Conservation (phyloP, 2,888 invertebrate species). For the Geophilus truncorum region DNA sequence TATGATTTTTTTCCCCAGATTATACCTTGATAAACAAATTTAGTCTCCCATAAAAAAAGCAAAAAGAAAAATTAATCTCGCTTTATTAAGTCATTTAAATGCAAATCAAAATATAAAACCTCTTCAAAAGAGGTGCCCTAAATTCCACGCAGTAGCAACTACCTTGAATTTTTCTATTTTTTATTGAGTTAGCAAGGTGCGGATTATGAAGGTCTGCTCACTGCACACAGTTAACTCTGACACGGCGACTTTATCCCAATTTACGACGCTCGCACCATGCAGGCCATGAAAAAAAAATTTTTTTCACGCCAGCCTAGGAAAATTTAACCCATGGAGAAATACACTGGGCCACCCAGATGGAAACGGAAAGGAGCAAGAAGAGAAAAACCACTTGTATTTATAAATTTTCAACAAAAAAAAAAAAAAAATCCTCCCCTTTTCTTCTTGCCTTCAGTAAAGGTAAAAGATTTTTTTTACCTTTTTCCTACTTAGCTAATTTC, state of each 20-base stretch:
- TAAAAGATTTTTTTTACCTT: background rate
- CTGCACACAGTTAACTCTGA: slow-evolving; percentile 3
- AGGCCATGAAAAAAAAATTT: slow-evolving; percentile 13
- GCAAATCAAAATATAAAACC: background rate
- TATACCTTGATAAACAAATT: too few relatives aligned
- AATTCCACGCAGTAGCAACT: background rate
- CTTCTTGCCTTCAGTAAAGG: background rate
- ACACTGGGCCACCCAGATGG: slow-evolving; percentile 1
- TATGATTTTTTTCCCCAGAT: too few relatives aligned
- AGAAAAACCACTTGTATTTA: background rate
- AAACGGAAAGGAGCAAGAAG: background rate
- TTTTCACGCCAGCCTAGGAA: background rate
- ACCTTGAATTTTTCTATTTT: background rate
- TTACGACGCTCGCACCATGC: slow-evolving; percentile 12
- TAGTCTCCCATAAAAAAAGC: background rate
- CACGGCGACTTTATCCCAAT: slow-evolving; percentile 24
- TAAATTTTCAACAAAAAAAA: background rate
- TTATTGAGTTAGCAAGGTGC: background rate
- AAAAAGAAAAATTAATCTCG: background rate
- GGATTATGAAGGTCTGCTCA: slow-evolving; percentile 6
- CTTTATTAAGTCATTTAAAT: background rate
- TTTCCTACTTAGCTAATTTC: slow-evolving; percentile 27
- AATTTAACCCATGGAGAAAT: background rate
- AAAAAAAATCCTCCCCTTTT: background rate
- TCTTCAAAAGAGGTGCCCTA: background rate